phyloP scores from a whole-genome alignment of 2,113 vertebrate species.

The Upupa epops region DNA sequence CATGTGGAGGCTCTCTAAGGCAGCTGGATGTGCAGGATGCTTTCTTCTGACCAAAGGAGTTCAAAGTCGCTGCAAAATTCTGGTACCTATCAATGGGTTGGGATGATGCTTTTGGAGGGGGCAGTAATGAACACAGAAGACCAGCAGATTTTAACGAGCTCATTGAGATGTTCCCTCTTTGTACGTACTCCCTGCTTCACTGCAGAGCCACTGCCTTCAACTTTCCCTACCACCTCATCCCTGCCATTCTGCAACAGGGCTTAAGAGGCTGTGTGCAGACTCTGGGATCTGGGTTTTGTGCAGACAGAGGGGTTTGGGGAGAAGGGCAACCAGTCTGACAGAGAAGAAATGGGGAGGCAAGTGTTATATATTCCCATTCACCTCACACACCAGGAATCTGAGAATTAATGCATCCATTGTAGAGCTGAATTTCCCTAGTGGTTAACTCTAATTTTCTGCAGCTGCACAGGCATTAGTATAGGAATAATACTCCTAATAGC shows the following conservation, averaged over 20 bases:
- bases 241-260: not conserved
- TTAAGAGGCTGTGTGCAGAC: not conserved
- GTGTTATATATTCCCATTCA: not conserved
- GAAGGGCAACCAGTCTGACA: not conserved
- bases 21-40: not conserved
- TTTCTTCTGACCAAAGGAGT: not conserved
- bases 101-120: not conserved
- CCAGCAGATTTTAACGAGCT: not conserved
- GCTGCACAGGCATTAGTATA: slow-evolving; percentile 55
- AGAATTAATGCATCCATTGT: slow-evolving; percentile 47
- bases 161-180: not conserved
- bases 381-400: slow-evolving; percentile 11
- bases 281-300: not conserved
- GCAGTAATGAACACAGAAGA: not conserved
- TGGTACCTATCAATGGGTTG: not conserved
- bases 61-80: not conserved
- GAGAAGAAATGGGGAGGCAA: not conserved
- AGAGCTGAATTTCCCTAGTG: slow-evolving; percentile 45
- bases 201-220: not conserved
- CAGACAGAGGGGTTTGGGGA: not conserved
- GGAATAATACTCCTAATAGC: slow-evolving; percentile 53
- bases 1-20: not conserved
- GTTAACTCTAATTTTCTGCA: slow-evolving; percentile 67
- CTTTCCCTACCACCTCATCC: not conserved
- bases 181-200: not conserved